These are phyloP conservation scores for Dromococcyx pavoninus DNA, from an alignment of 2,797 vertebrate species.

Conservation along the genomic window DNA sequence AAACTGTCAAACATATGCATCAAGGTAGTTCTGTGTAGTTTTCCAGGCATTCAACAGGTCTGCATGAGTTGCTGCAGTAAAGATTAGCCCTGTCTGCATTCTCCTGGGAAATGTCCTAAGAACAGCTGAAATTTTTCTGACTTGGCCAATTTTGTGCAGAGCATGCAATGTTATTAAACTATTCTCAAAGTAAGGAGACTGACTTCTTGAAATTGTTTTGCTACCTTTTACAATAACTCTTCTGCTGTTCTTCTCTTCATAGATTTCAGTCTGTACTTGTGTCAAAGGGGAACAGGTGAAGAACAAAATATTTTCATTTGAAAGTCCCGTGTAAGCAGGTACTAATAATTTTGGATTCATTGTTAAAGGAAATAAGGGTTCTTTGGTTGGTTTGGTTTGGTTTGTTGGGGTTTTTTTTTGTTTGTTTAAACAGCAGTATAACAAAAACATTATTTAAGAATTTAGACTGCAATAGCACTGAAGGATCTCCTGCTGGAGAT, in stretches of 20 bases:
- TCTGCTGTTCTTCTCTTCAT: background rate
- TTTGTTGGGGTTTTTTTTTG: background rate
- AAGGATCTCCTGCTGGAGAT: background rate
- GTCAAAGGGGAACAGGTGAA: background rate
- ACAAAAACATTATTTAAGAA: background rate
- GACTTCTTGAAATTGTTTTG: background rate
- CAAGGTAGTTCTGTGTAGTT: background rate
- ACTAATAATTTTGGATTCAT: background rate
- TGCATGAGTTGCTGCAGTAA: slow-evolving; percentile 6
- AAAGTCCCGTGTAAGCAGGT: background rate
- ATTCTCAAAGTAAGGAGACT: background rate
- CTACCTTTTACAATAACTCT: background rate
- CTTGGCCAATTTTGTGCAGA: background rate
- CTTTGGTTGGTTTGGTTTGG: background rate
- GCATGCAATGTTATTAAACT: background rate
- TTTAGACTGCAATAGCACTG: background rate
- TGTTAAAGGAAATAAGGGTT: background rate
- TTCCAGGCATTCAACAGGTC: slow-evolving; percentile 20
- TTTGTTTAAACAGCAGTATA: background rate
- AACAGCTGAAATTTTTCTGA: background rate
- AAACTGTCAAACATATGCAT: background rate
- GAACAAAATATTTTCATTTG: background rate
- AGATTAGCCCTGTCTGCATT: background rate
- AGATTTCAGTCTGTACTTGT: background rate
- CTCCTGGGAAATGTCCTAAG: background rate